Conservation (phyloP, 1,140 invertebrate species). For the Diorhabda carinulata region DNA sequence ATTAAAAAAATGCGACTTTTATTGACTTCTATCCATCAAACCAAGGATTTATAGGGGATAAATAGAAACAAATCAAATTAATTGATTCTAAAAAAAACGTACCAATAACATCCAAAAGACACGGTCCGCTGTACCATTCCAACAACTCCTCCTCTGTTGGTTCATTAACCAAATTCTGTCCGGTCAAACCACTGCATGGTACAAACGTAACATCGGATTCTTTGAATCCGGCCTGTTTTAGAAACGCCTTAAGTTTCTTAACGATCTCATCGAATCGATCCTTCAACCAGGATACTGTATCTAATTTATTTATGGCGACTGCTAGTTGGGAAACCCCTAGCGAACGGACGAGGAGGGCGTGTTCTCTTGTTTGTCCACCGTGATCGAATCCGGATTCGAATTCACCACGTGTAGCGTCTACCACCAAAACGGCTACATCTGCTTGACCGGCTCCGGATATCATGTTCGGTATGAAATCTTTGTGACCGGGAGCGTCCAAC, state of each 20-base stretch:
- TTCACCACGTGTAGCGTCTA: conserved; percentile 93
- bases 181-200: conserved; percentile 92
- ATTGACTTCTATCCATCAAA: too few species aligned
- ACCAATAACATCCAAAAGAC: conserved; percentile 79
- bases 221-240: conserved; percentile 93
- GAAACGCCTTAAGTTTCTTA: conserved; percentile 78
- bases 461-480: conserved; percentile 99
- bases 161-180: conserved; percentile 81
- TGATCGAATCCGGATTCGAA: conserved; percentile 98
- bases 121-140: conserved; percentile 84
- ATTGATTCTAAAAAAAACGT: conserved; percentile 24
- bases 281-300: conserved; percentile 74
- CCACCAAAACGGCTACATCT: conserved; percentile 92
- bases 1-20: too few species aligned
- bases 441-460: conserved; percentile 96
- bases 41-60: too few species aligned
- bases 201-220: conserved; percentile 86
- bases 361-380: conserved; percentile 96
- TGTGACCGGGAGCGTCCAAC: conserved; percentile 96
- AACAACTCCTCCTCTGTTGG: conserved; percentile 64
- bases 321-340: conserved; percentile 84
- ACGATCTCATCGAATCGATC: conserved; percentile 79
- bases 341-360: conserved; percentile 89
- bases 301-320: conserved; percentile 83
- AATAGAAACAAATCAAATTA: too few species aligned